Evolutionary conservation across 2,888 invertebrate genomes (phyloP).

Genomic region (Hirtodrosophila duncani): DNA sequence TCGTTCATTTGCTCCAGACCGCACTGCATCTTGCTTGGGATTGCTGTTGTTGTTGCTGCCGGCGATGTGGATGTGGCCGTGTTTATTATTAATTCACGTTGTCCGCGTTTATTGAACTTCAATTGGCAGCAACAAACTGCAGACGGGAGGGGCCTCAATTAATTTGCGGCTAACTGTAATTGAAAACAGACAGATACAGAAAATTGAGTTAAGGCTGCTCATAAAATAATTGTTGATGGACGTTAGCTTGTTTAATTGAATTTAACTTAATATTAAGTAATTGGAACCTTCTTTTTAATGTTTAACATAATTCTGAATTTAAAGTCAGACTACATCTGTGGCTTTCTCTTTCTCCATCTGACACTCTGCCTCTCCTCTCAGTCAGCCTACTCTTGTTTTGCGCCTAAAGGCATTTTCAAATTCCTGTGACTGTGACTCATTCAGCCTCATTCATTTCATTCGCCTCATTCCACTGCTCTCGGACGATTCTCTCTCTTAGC

Average conservation of each 20-base stretch:
- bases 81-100: constrained; percentile 33
- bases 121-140: constrained; percentile 19
- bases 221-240: constrained; percentile 7
- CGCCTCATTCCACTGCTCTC: too few species aligned
- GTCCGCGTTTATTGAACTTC: constrained; percentile 45
- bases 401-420: constrained; percentile 45
- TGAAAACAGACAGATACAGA: constrained; percentile 47
- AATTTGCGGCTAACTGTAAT: constrained; percentile 57
- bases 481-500: constrained; percentile 4
- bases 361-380: constrained; percentile 21
- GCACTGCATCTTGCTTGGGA: constrained; percentile 74
- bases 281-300: too few species aligned
- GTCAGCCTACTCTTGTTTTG: constrained; percentile 35
- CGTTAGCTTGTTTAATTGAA: constrained; percentile 33
- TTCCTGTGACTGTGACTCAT: constrained; percentile 47
- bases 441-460: background rate
- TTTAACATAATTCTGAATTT: constrained; percentile 18
- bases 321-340: background rate
- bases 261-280: constrained; percentile 36
- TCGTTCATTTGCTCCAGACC: constrained; percentile 80
- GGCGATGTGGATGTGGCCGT: constrained; percentile 2
- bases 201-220: constrained; percentile 5
- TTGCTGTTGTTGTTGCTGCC: constrained; percentile 19
- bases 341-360: background rate
- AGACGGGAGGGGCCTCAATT: constrained; percentile 26